Percentiles rank a stretch among this genome's conserved stretches.
These are phyloP conservation scores for Tribolium castaneum DNA, from an alignment of 1,140 invertebrate species.

Conservation along the genomic window DNA sequence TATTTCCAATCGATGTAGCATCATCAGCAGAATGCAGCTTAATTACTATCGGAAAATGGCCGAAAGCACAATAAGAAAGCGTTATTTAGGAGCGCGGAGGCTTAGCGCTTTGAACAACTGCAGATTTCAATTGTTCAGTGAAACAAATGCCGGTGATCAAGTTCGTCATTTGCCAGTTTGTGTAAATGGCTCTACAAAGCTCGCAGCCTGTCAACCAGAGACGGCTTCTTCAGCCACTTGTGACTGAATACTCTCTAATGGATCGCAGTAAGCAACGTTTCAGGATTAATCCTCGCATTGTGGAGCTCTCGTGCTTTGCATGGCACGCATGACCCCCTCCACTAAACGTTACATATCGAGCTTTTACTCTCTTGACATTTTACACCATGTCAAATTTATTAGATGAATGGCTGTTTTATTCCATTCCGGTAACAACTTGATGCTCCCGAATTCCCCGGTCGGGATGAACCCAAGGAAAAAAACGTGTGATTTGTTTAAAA, in stretches of 20 bases:
- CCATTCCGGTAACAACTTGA: slow-evolving; percentile 30
- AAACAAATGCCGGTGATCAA: slow-evolving; percentile 32
- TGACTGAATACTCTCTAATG: slow-evolving; percentile 30
- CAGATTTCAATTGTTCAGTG: slow-evolving; percentile 21
- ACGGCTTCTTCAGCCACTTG: slow-evolving; percentile 32
- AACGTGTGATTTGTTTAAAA: slow-evolving; percentile 41
- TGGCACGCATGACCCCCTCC: slow-evolving; percentile 3
- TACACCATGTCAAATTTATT: slow-evolving; percentile 33
- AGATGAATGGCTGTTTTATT: slow-evolving; percentile 31
- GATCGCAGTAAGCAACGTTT: slow-evolving; percentile 29
- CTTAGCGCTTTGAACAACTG: background rate
- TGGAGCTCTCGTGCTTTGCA: slow-evolving; percentile 21
- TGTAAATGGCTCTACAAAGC: slow-evolving; percentile 25
- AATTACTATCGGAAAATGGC: slow-evolving; percentile 7
- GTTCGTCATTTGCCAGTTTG: slow-evolving; percentile 26
- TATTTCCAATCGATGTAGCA: slow-evolving; percentile 3
- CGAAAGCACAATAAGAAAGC: slow-evolving; percentile 17
- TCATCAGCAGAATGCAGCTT: background rate
- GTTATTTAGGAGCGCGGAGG: background rate
- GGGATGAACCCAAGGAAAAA: slow-evolving; percentile 5
- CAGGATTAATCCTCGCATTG: slow-evolving; percentile 38
- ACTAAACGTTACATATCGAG: background rate
- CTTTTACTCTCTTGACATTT: slow-evolving; percentile 6
- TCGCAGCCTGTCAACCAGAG: slow-evolving; percentile 16
- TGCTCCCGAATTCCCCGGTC: slow-evolving; percentile 12